Conservation (phyloP, 2,797 vertebrate genomes). For the Lepus oiostolus region DNA sequence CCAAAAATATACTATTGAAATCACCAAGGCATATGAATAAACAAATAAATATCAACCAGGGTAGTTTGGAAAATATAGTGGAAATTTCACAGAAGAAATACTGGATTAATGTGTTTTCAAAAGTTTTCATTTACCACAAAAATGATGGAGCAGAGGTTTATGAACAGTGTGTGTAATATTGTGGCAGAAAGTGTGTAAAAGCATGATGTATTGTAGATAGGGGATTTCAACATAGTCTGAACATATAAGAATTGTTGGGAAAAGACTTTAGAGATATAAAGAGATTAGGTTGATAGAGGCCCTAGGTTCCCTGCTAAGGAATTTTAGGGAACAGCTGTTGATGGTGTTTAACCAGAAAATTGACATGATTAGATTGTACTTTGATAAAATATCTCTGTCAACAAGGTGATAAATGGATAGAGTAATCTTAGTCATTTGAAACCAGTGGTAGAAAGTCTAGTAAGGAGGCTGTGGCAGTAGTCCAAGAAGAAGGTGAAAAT, state of each 20-base stretch:
- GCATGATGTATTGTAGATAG: not conserved
- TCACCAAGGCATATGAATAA: not conserved
- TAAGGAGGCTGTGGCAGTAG: not conserved
- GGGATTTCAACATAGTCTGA: not conserved
- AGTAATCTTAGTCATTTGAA: not conserved
- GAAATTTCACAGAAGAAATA: not conserved
- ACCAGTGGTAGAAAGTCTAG: not conserved
- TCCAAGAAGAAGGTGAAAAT: not conserved
- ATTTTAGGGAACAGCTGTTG: conserved; percentile 8
- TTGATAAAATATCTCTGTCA: conserved; percentile 31
- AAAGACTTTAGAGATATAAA: not conserved
- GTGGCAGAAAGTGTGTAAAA: not conserved
- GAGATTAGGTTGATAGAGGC: not conserved
- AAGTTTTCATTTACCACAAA: not conserved
- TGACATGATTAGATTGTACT: conserved; percentile 33
- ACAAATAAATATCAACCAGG: not conserved
- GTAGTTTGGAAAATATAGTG: not conserved
- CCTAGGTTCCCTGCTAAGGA: not conserved
- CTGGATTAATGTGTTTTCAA: not conserved
- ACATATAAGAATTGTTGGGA: not conserved
- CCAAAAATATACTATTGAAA: not conserved
- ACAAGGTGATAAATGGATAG: not conserved
- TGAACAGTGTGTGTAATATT: not conserved
- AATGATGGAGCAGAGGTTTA: not conserved
- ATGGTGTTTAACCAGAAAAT: conserved; percentile 12